A percentile compares a stretch with the other conserved stretches of the same genome.
Conservation (phyloP, 2,797 vertebrate species). For the Notamacropus eugenii region DNA sequence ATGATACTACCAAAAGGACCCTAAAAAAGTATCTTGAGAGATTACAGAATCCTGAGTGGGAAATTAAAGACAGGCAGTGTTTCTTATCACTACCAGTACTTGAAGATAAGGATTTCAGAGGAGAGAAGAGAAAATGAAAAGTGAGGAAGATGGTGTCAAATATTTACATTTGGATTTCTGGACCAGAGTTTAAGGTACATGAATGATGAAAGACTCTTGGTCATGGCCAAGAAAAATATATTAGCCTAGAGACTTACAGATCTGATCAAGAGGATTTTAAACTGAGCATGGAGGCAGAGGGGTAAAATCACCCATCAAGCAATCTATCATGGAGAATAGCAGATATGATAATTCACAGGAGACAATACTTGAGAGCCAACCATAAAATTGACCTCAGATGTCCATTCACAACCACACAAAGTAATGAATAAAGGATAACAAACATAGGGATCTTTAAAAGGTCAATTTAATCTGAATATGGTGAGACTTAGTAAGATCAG, state of each 20-base stretch:
- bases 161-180: neutral
- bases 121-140: neutral
- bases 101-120: neutral
- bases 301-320: neutral
- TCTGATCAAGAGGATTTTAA: neutral
- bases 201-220: neutral
- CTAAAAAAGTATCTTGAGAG: neutral
- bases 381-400: neutral
- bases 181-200: neutral
- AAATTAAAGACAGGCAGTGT: neutral
- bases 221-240: neutral
- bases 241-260: neutral
- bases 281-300: neutral
- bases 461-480: neutral
- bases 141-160: neutral
- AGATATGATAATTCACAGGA: neutral
- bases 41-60: neutral
- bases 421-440: neutral
- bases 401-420: neutral
- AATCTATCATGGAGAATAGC: neutral
- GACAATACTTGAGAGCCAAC: neutral
- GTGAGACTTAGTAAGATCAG: neutral
- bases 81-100: neutral
- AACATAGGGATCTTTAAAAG: neutral
- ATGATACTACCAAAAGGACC: neutral